A percentile compares a stretch with the other conserved stretches of the same genome.
Evolutionary conservation across 2,113 vertebrate genomes (phyloP).

Genomic region (Platichthys stellatus): DNA sequence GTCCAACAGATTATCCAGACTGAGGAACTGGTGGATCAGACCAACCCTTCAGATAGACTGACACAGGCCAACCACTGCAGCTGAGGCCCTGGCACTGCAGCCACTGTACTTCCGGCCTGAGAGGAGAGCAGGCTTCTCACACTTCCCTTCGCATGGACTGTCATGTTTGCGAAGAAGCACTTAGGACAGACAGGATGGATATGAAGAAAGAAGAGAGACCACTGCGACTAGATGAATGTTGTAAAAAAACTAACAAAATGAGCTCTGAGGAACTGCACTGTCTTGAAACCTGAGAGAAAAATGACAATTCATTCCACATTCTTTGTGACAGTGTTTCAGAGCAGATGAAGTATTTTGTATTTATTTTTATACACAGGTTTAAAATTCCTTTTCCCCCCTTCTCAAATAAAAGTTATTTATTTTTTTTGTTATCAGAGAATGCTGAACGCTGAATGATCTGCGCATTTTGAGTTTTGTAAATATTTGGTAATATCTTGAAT

Average conservation of each 20-base stretch:
- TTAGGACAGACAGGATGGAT: conserved; percentile 80
- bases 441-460: conserved; percentile 92
- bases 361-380: conserved; percentile 80
- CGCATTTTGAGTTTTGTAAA: conserved; percentile 97
- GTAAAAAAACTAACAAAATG: conserved; percentile 77
- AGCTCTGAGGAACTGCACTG: conserved; percentile 58
- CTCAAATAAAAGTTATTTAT: conserved; percentile 93
- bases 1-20: conserved; percentile 58
- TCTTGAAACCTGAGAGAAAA: conserved; percentile 55
- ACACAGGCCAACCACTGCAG: conserved; percentile 24
- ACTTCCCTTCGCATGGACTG: conserved; percentile 64
- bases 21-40: conserved; percentile 47
- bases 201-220: conserved; percentile 68
- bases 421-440: conserved; percentile 94
- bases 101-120: conserved; percentile 52
- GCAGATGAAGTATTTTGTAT: conserved; percentile 72
- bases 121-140: conserved; percentile 59
- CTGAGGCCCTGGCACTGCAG: conserved; percentile 15
- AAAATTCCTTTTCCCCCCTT: conserved; percentile 70
- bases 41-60: conserved; percentile 23
- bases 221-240: conserved; percentile 93
- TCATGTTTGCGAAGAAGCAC: conserved; percentile 84
- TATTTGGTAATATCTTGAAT: conserved; percentile 97
- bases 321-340: conserved; percentile 60
- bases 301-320: conserved; percentile 53